Conservation (phyloP, 2,888 invertebrate species). For the Napeogenes inachia region DNA sequence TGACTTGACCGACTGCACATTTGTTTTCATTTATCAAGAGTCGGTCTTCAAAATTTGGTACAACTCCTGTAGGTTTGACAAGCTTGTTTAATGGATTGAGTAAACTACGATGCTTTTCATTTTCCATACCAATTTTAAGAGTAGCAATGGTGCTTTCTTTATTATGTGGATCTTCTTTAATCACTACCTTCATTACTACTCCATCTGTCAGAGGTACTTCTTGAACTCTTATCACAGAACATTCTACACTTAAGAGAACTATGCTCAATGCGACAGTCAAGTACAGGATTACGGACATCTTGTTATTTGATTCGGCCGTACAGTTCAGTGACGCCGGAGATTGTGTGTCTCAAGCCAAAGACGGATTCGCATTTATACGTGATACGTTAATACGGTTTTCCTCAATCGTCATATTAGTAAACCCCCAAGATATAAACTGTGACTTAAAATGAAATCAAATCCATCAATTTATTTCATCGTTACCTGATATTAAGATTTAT, state of each 20-base stretch:
- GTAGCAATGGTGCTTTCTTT: slow-evolving; percentile 14
- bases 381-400: slow-evolving; percentile 9
- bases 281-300: slow-evolving; percentile 13
- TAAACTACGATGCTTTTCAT: neutral
- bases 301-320: slow-evolving; percentile 6
- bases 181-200: slow-evolving; percentile 19
- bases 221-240: slow-evolving; percentile 9
- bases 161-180: slow-evolving; percentile 19
- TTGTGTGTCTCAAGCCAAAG: slow-evolving; percentile 7
- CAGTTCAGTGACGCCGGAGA: neutral
- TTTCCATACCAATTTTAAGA: slow-evolving; percentile 20
- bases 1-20: slow-evolving; percentile 8
- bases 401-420: slow-evolving; percentile 3
- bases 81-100: neutral
- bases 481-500: too few species aligned
- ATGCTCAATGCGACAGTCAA: neutral
- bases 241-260: neutral
- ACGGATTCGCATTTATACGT: slow-evolving; percentile 1
- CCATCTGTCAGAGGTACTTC: neutral
- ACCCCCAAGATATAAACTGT: too few species aligned
- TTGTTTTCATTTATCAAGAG: neutral
- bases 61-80: slow-evolving; percentile 9
- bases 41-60: slow-evolving; percentile 13
- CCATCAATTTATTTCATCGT: too few species aligned
- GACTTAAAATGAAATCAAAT: too few species aligned